phyloP scores from a whole-genome alignment of 2,888 invertebrate genomes.

The Phengaris arion region DNA sequence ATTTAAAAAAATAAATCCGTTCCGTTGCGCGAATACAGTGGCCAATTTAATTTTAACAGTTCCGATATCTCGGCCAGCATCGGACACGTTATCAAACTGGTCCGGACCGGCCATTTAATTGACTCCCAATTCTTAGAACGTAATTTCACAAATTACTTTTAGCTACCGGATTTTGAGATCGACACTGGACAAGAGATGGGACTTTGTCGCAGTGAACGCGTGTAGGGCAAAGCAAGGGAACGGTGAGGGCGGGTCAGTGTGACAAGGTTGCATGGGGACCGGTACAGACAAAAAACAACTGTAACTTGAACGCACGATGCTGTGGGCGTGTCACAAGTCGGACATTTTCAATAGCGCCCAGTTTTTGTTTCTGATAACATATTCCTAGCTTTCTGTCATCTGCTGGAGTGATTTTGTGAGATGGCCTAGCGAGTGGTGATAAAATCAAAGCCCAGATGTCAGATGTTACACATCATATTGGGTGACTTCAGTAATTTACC shows the following conservation, averaged over 20 bases:
- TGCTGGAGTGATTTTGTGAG: background rate
- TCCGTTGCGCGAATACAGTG: conserved; percentile 1
- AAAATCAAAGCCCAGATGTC: background rate
- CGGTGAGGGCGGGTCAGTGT: conserved; percentile 39
- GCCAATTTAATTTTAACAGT: conserved; percentile 28
- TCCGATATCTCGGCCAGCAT: conserved; percentile 19
- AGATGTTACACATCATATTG: background rate
- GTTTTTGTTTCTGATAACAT: background rate
- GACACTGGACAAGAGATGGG: conserved; percentile 52
- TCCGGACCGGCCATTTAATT: conserved; percentile 59
- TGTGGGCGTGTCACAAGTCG: conserved; percentile 55
- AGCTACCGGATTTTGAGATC: conserved; percentile 75
- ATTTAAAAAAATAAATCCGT: background rate
- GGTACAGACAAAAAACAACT: conserved; percentile 56
- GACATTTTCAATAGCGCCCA: conserved; percentile 39
- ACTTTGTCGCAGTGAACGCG: conserved; percentile 53
- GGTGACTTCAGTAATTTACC: background rate
- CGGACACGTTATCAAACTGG: conserved; percentile 41
- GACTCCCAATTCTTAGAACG: conserved; percentile 75
- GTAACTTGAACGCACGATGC: conserved; percentile 47
- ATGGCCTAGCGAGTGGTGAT: conserved; percentile 31
- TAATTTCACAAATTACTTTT: conserved; percentile 80
- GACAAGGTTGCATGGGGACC: conserved; percentile 56
- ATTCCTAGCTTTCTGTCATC: background rate
- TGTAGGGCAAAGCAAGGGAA: conserved; percentile 21